phyloP scores from a whole-genome alignment of 2,888 invertebrate genomes.

The Dinocampus coccinellae region DNA sequence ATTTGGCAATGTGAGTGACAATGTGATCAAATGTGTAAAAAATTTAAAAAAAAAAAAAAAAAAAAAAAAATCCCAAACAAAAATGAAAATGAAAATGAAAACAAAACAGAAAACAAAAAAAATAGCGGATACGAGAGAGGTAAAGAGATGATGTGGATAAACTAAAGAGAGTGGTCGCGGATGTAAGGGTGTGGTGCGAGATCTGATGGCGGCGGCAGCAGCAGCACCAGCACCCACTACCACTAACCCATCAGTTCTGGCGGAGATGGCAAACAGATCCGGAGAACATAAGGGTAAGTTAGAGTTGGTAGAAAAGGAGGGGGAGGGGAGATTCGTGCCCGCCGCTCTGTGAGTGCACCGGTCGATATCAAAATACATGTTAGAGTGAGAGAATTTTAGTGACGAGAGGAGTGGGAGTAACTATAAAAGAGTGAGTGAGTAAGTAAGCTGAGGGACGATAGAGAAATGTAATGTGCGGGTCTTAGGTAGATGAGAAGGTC shows the following conservation, averaged over 20 bases:
- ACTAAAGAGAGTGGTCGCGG: slow-evolving; percentile 23
- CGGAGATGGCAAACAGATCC: slow-evolving; percentile 31
- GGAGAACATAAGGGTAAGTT: slow-evolving; percentile 35
- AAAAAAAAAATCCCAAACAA: no score
- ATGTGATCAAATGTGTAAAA: slow-evolving; percentile 23
- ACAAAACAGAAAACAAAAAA: no score
- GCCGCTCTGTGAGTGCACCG: slow-evolving; percentile 16
- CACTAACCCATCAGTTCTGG: no score
- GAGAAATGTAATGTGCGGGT: slow-evolving; percentile 15
- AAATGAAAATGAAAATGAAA: no score
- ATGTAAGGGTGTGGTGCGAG: slow-evolving; percentile 22
- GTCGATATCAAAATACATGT: slow-evolving; percentile 34
- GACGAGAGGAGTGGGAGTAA: neutral
- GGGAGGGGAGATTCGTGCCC: neutral
- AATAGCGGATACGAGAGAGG: neutral
- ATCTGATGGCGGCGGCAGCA: slow-evolving; percentile 8
- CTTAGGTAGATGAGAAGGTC: no score
- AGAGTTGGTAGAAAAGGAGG: no score
- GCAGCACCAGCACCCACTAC: no score
- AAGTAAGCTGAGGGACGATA: neutral
- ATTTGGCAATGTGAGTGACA: slow-evolving; percentile 26
- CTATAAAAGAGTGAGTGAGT: slow-evolving; percentile 15
- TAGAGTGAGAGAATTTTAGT: slow-evolving; percentile 22
- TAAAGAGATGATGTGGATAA: slow-evolving; percentile 8
- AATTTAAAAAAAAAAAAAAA: no score